These are phyloP conservation scores for Cryptomyrus ogoouensis DNA, from an alignment of 2,113 vertebrate species.

Conservation along the genomic window DNA sequence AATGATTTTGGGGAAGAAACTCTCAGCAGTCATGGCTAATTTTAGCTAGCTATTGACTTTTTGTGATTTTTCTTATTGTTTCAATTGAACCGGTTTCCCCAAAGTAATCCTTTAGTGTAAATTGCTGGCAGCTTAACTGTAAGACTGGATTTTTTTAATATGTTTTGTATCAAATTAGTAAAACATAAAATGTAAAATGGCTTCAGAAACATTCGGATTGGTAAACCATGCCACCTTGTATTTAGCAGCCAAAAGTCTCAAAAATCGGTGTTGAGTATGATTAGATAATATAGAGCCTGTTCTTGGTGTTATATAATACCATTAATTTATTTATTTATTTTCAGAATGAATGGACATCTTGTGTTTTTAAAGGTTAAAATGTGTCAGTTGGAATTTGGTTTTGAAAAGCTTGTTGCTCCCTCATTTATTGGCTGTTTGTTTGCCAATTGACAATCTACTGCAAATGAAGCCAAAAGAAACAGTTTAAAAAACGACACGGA, in stretches of 20 bases:
- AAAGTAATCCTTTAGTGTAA: neutral
- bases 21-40: neutral
- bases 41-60: neutral
- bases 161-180: neutral
- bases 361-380: neutral
- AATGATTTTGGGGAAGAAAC: neutral
- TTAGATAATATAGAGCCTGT: neutral
- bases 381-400: constrained; percentile 2
- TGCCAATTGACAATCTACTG: neutral
- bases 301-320: neutral
- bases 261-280: neutral
- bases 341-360: neutral
- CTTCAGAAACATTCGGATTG: neutral
- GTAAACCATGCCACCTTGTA: neutral
- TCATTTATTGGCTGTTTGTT: neutral
- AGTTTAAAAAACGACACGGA: neutral
- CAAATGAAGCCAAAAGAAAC: neutral
- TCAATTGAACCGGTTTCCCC: neutral
- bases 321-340: neutral
- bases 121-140: neutral
- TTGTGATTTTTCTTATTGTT: neutral
- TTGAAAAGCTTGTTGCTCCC: neutral
- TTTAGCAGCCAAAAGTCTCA: neutral
- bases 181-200: neutral
- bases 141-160: neutral